Percentiles rank a stretch among this genome's conserved stretches.
Evolutionary conservation across 2,113 vertebrate species (phyloP).

Genomic region (Diadophis punctatus): DNA sequence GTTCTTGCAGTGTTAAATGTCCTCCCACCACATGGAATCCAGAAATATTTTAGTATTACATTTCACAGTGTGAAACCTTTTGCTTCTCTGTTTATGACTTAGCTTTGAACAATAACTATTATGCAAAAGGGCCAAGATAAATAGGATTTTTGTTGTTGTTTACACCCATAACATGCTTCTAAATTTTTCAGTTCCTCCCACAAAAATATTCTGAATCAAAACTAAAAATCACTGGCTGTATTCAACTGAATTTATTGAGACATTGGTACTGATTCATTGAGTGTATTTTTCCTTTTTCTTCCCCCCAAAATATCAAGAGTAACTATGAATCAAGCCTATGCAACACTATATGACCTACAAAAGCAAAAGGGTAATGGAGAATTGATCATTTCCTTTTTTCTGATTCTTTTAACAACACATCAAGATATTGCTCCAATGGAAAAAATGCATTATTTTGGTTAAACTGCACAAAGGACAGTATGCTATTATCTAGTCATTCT

Average conservation of each 20-base stretch:
- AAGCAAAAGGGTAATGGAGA: neutral
- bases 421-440: neutral
- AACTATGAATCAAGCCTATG: constrained; percentile 3
- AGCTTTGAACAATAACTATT: constrained; percentile 51
- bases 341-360: neutral
- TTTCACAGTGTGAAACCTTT: constrained; percentile 32
- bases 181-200: constrained; percentile 43
- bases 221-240: constrained; percentile 47
- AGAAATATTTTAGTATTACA: constrained; percentile 59
- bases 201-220: constrained; percentile 50
- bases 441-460: neutral
- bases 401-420: constrained; percentile 7
- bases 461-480: neutral
- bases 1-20: constrained; percentile 42
- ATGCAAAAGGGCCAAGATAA: constrained; percentile 53
- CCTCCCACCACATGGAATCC: constrained; percentile 59
- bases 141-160: constrained; percentile 50
- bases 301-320: neutral
- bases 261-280: neutral
- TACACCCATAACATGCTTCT: constrained; percentile 46
- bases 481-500: neutral
- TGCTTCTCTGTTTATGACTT: constrained; percentile 52
- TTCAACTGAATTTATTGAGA: constrained; percentile 26
- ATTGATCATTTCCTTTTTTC: neutral
- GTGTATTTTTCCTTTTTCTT: neutral